Base-by-base conservation (phyloP, 1,140 invertebrate species). In the Drosophila sulfurigaster region DNA sequence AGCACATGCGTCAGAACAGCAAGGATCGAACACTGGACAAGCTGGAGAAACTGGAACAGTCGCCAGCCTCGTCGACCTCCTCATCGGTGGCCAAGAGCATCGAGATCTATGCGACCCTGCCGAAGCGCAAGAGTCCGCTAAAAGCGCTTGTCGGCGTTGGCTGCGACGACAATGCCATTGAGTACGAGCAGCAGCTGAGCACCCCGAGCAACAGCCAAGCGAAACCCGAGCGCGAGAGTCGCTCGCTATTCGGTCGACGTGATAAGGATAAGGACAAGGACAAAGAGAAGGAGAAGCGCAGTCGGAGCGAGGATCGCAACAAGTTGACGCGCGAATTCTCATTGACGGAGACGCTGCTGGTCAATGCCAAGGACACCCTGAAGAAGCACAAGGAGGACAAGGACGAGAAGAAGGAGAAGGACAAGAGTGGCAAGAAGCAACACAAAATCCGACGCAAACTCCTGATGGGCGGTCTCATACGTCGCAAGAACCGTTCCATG, bases 41-140 rank as follows among this genome's bases (percentile, higher is more conserved):
- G 67, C 54, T 65, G 1, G 72, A 67, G 15, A 38, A 86, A 65
- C 35, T 95, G 95, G 87, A 96, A 94, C 81, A 97, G 3, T 25
- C 20, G 20, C 20, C 20, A 97, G 5, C 96, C 96, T 1, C 97
- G 97, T 92, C 97, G 97, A 92, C 97, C 96, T 93, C 96, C 96
- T 86, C 94, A 93, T 57, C 60, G 83, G 95, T 8, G 1, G 79
- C 83, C 52, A 96, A 96, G 87, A 97, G 94, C 82, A 98, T 98
- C 57, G 97, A 98, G 93, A 97, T 98, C 72, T 98, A 98, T 87
- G 97, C 97, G 0, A 98, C 97, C 2, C 91, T 98, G 10, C 97
- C 97, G 1, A 98, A 98, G 93, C 97, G 97, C 92, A 97, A 97
- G 91, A 95, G 95, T 38, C 94, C 94, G 0, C 86, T 95, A 1